These are phyloP conservation scores for Drosophila rhopaloa DNA, from an alignment of 1,140 invertebrate species.

Conservation along the genomic window DNA sequence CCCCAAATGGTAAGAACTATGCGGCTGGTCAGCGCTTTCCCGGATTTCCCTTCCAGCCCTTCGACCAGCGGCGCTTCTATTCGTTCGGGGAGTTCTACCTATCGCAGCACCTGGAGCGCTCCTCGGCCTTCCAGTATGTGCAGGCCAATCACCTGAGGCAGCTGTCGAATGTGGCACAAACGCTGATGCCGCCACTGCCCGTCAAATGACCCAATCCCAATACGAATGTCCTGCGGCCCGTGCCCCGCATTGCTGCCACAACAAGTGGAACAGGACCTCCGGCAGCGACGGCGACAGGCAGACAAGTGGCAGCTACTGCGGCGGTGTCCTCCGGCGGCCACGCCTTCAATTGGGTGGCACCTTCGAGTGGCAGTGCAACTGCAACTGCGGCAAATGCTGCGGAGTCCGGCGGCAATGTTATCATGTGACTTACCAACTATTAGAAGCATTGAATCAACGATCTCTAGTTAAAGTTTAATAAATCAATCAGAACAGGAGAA, in stretches of 20 bases:
- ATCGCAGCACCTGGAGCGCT: slow-evolving; percentile 76
- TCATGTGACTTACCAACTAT: slow-evolving; percentile 44
- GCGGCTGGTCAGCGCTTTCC: slow-evolving; percentile 47
- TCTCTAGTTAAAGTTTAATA: slow-evolving; percentile 56
- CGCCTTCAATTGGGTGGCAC: slow-evolving; percentile 67
- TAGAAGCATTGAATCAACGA: slow-evolving; percentile 53
- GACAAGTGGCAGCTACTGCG: slow-evolving; percentile 21
- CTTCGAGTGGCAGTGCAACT: slow-evolving; percentile 7
- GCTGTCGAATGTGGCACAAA: slow-evolving; percentile 63
- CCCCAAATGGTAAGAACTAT: slow-evolving; percentile 43
- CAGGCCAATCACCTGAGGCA: slow-evolving; percentile 77
- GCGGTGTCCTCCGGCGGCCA: slow-evolving; percentile 25
- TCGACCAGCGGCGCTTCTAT: slow-evolving; percentile 80
- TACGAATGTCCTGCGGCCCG: slow-evolving; percentile 73
- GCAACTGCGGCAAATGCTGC: slow-evolving; percentile 1
- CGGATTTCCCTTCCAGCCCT: slow-evolving; percentile 65
- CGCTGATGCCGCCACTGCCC: slow-evolving; percentile 67
- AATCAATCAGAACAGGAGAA: slow-evolving; percentile 23
- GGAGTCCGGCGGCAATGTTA: slow-evolving; percentile 33
- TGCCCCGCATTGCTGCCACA: slow-evolving; percentile 75
- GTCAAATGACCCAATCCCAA: slow-evolving; percentile 82
- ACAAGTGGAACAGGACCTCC: slow-evolving; percentile 11
- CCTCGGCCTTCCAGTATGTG: slow-evolving; percentile 83
- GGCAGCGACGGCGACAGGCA: slow-evolving; percentile 3
- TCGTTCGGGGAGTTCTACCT: slow-evolving; percentile 78